Conservation (phyloP, 53 echinoderm and acorn worm genomes). For the Mesocentrotus franciscanus region DNA sequence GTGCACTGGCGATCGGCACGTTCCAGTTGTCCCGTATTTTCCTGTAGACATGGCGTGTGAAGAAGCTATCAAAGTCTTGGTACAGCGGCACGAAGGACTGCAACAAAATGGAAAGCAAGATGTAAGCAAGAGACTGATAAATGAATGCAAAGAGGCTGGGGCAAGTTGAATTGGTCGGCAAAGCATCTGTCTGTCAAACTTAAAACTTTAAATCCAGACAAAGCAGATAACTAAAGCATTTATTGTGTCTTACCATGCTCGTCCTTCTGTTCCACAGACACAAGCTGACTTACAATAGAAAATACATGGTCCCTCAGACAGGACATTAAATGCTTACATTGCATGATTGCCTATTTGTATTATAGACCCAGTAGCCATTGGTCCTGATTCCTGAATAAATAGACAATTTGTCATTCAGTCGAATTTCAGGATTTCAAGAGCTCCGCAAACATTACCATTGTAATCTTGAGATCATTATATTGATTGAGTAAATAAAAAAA, state of each 20-base stretch:
- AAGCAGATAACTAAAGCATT: not conserved
- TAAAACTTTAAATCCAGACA: not conserved
- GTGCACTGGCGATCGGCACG: conserved; percentile 77
- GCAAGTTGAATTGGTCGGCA: not conserved
- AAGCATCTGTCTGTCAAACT: not conserved
- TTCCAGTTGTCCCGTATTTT: conserved; percentile 87
- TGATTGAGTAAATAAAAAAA: not conserved
- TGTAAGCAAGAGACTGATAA: not conserved
- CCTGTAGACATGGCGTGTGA: conserved; percentile 87
- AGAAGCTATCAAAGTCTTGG: conserved; percentile 97
- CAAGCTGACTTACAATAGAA: no score
- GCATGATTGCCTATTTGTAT: no score
- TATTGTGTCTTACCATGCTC: no score
- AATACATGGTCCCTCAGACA: no score
- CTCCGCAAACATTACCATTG: not conserved
- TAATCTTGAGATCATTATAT: not conserved
- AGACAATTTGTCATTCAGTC: not conserved
- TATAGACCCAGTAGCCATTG: no score
- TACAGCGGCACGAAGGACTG: conserved; percentile 93
- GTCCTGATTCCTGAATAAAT: not conserved
- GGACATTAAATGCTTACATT: no score
- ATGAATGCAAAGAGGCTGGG: no score
- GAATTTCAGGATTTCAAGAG: not conserved
- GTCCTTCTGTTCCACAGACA: no score
- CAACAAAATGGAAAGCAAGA: not conserved